Base-by-base conservation (phyloP, 2,888 invertebrate species). In the Apamea crenata region DNA sequence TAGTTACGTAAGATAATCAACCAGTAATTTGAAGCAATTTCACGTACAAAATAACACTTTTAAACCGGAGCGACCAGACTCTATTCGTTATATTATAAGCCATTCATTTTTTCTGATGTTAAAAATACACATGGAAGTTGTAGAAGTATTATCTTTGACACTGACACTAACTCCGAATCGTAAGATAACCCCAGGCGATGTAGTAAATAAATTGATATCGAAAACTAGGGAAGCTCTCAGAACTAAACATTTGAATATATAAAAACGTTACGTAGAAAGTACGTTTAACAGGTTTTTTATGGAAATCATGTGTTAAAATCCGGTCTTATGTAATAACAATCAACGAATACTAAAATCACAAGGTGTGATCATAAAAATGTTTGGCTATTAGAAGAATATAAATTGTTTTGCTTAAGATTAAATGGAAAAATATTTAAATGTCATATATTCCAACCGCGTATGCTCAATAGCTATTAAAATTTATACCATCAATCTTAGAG, bases 1-100 rank as follows among this genome's bases (percentile, higher is more conserved):
- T 79, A 75, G 69, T 89, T 89, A 84, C 66, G 85, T 84, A 87
- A 89, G 76, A 81, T 80, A 87, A 86, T 87, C 77, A 86, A 86
- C 84, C 68, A 85, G 90, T 88, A 91, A 92, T 92, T 90, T 90
- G 77, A 86, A 84, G 80, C 83, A 89, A 92, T 90, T 91, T 90
- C 80, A 90, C 78, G 83, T 86, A 71, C 81, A 85, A 83, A 79
- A 82, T 79, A 80, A 84, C 78, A 81, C 79, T 81, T 83, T 83
- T 74, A 85, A 78, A 81, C 81, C 78, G 68, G 73, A 80, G 82
- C 83, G 85, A 80, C 85, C 77, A 86, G 78, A 86, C 71, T 69
- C 56, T 81, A 77, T 77, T 81, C 67, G 71, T 83, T 61, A 74
- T 68, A 75, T 50, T 73, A 16, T n/a, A 40, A 61, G 32, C n/a